Base-by-base conservation (phyloP, 2,888 invertebrate genomes). In the Quadriops clusia region DNA sequence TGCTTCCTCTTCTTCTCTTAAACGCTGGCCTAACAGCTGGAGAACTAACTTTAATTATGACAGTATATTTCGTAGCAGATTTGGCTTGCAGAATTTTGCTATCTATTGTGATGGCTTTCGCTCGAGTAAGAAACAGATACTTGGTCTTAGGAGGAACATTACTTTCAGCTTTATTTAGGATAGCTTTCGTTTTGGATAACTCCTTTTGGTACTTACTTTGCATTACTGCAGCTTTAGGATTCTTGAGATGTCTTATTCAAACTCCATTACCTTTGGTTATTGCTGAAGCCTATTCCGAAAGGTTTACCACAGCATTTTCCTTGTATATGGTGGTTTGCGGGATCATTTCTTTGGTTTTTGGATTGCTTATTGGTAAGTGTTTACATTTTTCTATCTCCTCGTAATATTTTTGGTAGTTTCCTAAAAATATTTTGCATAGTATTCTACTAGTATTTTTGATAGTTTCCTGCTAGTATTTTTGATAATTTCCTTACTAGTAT, bases 311-410 rank as follows among this genome's bases (percentile, higher is more conserved):
- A 1, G 82, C 81, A 0, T 70, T 80, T 45, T 77, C 81, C 1
- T 56, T 83, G 21, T 80, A 73, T 45, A 78, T 80, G 52, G 68
- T 81, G 13, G 71, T 81, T 34, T 76, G 74, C 38, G 83, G 81
- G 2, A 60, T 72, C 14, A 64, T 76, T 4, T 74, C 74, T 54
- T 67, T 80, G 17, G 43, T 74, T n/a, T 69, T 77, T 32, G 78
- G 79, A 27, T 76, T 77, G 2, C 51, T 80, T 33, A 72, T 77
- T 44, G 80, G 82, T 68, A 53, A 63, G 64, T 11, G n/a, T n/a
- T n/a, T n/a, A n/a, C n/a, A n/a, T n/a, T n/a, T n/a, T n/a, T n/a
- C n/a, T n/a, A n/a, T n/a, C n/a, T n/a, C n/a, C n/a, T n/a, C n/a
- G n/a, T n/a, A n/a, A n/a, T n/a, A 17, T 10, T 33, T 32, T 3